A percentile compares a stretch with the other conserved stretches of the same genome.
Evolutionary conservation across 92 coral and sea anemone genomes (phyloP).

Genomic region (Zoanthus solanderi): DNA sequence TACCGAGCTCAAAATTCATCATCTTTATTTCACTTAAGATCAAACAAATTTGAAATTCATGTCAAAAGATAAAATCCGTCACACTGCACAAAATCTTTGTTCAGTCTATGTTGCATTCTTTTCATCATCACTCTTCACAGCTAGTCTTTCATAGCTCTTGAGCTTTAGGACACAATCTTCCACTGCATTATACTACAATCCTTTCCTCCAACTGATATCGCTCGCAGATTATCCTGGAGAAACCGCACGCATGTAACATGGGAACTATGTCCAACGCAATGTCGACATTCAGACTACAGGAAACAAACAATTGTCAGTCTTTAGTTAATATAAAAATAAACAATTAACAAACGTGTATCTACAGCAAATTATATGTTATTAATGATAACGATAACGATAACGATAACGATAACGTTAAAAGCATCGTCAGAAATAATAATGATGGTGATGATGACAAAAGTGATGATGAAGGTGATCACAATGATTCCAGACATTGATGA

Average conservation of each 20-base stretch:
- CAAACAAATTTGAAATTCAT: too few species aligned
- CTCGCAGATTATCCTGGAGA: conserved; percentile 60
- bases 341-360: neutral
- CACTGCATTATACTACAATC: conserved; percentile 77
- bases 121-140: neutral
- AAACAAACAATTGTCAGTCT: neutral
- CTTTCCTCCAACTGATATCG: conserved; percentile 69
- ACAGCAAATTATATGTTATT: neutral
- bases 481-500: neutral
- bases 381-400: neutral
- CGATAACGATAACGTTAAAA: neutral
- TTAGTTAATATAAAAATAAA: neutral
- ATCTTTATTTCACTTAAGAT: too few species aligned
- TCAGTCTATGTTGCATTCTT: neutral
- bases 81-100: neutral
- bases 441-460: neutral
- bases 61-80: neutral
- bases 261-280: conserved; percentile 71
- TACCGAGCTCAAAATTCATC: too few species aligned
- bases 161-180: conserved; percentile 43
- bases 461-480: neutral
- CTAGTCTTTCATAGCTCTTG: neutral
- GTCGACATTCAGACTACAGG: conserved; percentile 65
- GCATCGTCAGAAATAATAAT: neutral
- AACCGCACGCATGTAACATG: conserved; percentile 78